Evolutionary conservation across 1,140 invertebrate species (phyloP).

Genomic region (Achatina immaculata): DNA sequence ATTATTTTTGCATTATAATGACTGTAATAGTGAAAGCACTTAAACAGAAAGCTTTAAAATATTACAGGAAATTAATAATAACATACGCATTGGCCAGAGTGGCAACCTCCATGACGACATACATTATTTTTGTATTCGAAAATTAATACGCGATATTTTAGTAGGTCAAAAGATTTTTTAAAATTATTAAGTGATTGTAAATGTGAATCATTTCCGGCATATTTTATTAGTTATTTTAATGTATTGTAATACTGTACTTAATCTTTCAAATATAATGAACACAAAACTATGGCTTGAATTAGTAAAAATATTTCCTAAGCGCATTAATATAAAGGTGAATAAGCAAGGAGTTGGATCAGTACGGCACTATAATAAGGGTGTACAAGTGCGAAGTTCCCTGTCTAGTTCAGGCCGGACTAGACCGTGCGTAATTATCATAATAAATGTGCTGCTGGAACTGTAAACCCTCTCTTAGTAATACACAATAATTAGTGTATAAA

Average conservation of each 20-base stretch:
- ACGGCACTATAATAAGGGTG: background rate
- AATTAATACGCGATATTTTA: background rate
- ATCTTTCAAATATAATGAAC: background rate
- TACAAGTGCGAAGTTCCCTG: background rate
- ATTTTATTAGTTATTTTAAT: too few relatives aligned
- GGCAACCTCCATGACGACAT: background rate
- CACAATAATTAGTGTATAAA: too few relatives aligned
- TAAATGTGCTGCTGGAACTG: slow-evolving; percentile 6
- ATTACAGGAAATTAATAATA: too few relatives aligned
- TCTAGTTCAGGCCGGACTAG: slow-evolving; percentile 26
- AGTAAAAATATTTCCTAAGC: background rate
- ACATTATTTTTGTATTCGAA: slow-evolving; percentile 6
- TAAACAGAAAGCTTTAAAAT: too few relatives aligned
- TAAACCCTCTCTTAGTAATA: background rate
- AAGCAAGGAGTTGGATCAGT: background rate
- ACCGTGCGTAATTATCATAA: slow-evolving; percentile 26
- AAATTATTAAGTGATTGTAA: background rate
- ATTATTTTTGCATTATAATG: too few relatives aligned
- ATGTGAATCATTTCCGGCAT: too few relatives aligned
- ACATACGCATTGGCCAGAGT: slow-evolving; percentile 3
- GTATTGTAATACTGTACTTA: background rate
- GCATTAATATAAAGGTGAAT: background rate
- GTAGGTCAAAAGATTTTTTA: background rate
- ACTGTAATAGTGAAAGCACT: too few relatives aligned
- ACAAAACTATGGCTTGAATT: background rate